Evolutionary conservation across 2,797 vertebrate species (phyloP), one percentile per base, ranked within the genome.

Genomic region (Cynopterus sphinx): DNA sequence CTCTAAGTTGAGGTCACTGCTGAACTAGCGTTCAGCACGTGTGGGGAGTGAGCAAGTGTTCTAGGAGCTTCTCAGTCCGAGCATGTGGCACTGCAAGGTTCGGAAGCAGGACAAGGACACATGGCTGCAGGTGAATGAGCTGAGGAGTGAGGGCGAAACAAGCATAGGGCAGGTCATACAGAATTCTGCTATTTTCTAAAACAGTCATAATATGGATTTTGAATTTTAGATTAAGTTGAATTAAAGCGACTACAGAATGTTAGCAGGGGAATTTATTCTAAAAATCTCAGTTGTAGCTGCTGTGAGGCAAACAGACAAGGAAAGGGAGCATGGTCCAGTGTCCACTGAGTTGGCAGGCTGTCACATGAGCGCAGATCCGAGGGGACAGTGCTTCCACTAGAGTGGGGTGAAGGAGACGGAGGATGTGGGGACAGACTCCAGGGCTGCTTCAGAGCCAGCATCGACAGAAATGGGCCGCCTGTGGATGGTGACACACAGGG

Each of bases 341-440:
- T 9, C 59, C 16, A 4, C 4, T 6, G 51, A 9, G 10, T 33
- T 0, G 13, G 13, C 22, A 87, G 19, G 12, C 41, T 31, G 13
- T 71, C 31, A 2, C 0, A 1, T 22, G 75, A 41, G 39, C 55
- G 24, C 17, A 61, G 43, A 49, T 6, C 2, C 6, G 0, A 36
- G 28, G n/a, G 61, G 9, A 15, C 15, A 3, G 9, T 39, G 39
- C 13, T 70, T 6, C 0, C 2, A 0, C 16, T 31, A 6, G 22
- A 13, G 9, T 16, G 22, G 22, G 17, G 6, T 5, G 53, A 17
- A 51, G 41, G 65, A 9, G 16, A 10, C 46, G 10, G 15, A 61
- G 26, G 26, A 39, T 7, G 11, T 49, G 21, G 11, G 16, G 0
- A 1, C 41, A 5, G 57, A 31, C 0, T 0, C 16, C 7, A 1